Evolutionary conservation across 2,888 invertebrate species (phyloP).

Genomic region (Diarsia dahlii): DNA sequence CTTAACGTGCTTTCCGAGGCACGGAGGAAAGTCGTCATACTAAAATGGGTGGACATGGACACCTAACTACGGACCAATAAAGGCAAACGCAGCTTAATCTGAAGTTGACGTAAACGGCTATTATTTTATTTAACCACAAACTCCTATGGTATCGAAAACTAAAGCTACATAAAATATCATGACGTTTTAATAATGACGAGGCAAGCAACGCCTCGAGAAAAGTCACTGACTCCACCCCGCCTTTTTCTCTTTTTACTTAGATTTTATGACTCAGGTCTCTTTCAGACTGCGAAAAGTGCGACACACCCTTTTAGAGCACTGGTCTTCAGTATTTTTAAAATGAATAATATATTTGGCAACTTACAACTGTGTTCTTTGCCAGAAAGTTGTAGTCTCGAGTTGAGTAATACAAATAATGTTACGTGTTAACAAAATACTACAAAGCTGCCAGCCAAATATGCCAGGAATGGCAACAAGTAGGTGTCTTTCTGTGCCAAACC

Average conservation of each 20-base stretch:
- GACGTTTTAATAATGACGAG: background rate
- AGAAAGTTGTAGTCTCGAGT: background rate
- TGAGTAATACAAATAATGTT: background rate
- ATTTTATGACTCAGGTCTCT: conserved; percentile 1
- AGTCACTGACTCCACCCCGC: background rate
- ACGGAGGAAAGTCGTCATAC: no score
- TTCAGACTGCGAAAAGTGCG: conserved; percentile 1
- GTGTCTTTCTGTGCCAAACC: background rate
- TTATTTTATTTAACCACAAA: no score
- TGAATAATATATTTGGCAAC: conserved; percentile 18
- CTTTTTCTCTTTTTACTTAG: background rate
- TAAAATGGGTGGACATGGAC: no score
- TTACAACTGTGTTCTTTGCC: no score
- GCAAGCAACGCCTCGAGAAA: background rate
- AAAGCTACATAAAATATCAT: background rate
- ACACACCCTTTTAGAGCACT: conserved; percentile 26
- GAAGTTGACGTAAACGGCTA: no score
- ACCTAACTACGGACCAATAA: no score
- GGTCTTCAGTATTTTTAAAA: background rate
- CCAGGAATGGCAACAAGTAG: no score
- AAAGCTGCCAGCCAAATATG: background rate
- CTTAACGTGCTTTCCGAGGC: no score
- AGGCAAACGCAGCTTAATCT: no score
- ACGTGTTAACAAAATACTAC: background rate
- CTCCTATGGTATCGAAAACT: no score